Evolutionary conservation across 2,888 invertebrate genomes (phyloP).

Genomic region (Branchipolynoe longqiensis): DNA sequence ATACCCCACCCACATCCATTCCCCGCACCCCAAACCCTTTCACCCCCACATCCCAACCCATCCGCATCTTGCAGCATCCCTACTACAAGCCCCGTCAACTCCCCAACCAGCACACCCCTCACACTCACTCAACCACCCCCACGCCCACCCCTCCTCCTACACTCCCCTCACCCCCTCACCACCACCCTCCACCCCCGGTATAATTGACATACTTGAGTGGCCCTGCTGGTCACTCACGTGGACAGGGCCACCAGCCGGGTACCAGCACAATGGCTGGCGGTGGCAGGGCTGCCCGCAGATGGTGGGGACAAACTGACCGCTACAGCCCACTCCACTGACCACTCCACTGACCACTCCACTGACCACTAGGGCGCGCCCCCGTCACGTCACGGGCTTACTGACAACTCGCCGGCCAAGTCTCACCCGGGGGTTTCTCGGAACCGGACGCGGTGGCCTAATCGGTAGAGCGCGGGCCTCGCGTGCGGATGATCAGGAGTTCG

Average conservation of each 20-base stretch:
- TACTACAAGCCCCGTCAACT: too few species aligned
- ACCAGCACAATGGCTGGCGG: neutral
- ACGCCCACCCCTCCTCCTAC: neutral
- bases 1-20: too few species aligned
- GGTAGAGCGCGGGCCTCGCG: too few species aligned
- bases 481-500: too few species aligned
- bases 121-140: too few species aligned
- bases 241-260: neutral
- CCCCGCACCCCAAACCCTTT: too few species aligned
- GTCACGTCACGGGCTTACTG: too few species aligned
- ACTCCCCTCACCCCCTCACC: neutral
- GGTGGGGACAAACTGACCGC: slow-evolving; percentile 3
- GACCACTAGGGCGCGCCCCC: neutral
- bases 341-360: neutral
- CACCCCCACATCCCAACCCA: too few species aligned
- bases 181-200: neutral
- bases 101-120: neutral
- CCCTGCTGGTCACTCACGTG: slow-evolving; percentile 42
- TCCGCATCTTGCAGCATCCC: too few species aligned
- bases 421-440: too few species aligned
- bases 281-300: slow-evolving; percentile 3
- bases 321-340: slow-evolving; percentile 19
- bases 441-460: too few species aligned
- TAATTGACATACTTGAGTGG: slow-evolving; percentile 51
- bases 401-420: too few species aligned